Evolutionary conservation across 2,113 vertebrate species (phyloP).

Genomic region (Pungitius pungitius): DNA sequence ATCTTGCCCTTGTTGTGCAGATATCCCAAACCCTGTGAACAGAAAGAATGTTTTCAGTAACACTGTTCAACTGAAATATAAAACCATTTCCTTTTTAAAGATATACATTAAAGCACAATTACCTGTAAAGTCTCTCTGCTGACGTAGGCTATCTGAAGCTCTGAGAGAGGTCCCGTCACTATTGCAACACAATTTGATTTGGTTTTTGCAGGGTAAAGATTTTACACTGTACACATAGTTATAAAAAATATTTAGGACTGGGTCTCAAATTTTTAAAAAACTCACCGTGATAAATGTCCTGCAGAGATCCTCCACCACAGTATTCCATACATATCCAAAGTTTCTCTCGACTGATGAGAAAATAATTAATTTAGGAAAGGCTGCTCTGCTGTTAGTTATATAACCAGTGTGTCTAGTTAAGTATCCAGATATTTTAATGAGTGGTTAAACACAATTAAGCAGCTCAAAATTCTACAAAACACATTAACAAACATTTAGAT

Average conservation of each 20-base stretch:
- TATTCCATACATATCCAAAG: slow-evolving; percentile 99
- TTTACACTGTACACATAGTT: not conserved
- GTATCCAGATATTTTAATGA: not conserved
- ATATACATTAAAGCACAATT: slow-evolving; percentile 25
- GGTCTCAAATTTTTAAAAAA: too few species aligned
- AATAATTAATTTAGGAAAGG: not conserved
- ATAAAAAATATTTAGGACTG: not conserved
- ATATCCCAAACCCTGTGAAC: slow-evolving; percentile 91
- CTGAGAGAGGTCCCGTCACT: slow-evolving; percentile 96
- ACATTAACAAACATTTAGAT: not conserved
- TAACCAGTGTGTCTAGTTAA: not conserved
- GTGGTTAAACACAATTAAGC: not conserved
- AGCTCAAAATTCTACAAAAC: not conserved
- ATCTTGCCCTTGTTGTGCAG: slow-evolving; percentile 97
- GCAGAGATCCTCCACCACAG: slow-evolving; percentile 95
- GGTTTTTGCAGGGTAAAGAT: not conserved
- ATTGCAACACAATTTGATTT: slow-evolving; percentile 17
- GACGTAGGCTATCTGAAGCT: slow-evolving; percentile 95
- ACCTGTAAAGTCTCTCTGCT: slow-evolving; percentile 98
- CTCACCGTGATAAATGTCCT: slow-evolving; percentile 94
- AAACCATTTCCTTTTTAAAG: not conserved
- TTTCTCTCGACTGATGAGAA: slow-evolving; percentile 87
- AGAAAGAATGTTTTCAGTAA: not conserved
- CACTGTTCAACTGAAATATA: not conserved
- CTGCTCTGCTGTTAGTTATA: not conserved